A percentile compares a stretch with the other conserved stretches of the same genome.
Conservation (phyloP, 2,888 invertebrate genomes). For the Cataglyphis cursor region DNA sequence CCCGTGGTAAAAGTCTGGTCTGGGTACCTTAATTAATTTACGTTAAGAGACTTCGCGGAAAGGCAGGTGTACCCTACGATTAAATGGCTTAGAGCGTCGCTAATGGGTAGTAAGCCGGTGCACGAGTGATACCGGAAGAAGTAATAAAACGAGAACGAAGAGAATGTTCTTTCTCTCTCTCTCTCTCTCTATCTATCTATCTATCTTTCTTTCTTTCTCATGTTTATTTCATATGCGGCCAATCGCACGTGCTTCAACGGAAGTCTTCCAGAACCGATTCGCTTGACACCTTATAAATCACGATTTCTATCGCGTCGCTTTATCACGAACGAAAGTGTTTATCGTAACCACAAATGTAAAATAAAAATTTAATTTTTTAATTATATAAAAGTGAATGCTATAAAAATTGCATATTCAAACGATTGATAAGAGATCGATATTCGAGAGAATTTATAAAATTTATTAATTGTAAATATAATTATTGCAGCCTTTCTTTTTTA, state of each 20-base stretch:
- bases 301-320: background rate
- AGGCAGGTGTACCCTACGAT: conserved; percentile 64
- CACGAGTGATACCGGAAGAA: conserved; percentile 22
- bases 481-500: background rate
- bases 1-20: conserved; percentile 57
- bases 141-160: conserved; percentile 30
- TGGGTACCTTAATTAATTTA: conserved; percentile 74
- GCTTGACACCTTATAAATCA: conserved; percentile 14
- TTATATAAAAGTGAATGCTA: background rate
- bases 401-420: background rate
- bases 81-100: conserved; percentile 68
- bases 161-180: background rate
- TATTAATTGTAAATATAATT: background rate
- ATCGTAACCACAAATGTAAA: background rate
- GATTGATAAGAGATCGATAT: background rate
- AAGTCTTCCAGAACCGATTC: conserved; percentile 5
- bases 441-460: background rate
- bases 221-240: conserved; percentile 48
- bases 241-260: conserved; percentile 39
- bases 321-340: background rate
- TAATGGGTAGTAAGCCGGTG: conserved; percentile 57
- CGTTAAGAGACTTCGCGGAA: conserved; percentile 60
- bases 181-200: no score
- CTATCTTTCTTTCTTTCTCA: background rate
- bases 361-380: background rate